A percentile compares a stretch with the other conserved stretches of the same genome.
phyloP scores from a whole-genome alignment of 2,113 vertebrate genomes.

The Phrynosoma blainvillii region DNA sequence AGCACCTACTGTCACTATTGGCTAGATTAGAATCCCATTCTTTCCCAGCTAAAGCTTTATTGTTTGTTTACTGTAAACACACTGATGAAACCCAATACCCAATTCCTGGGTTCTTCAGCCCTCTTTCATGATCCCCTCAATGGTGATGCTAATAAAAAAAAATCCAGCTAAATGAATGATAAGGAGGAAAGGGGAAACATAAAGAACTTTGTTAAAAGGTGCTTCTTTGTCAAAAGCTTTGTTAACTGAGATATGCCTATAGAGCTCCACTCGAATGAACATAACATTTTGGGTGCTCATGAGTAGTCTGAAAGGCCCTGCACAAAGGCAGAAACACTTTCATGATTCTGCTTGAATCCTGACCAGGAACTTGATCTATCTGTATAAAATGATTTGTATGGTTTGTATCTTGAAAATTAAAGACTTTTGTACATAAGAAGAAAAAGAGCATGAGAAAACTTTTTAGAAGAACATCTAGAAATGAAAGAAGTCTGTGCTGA shows the following conservation, averaged over 20 bases:
- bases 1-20: too few species aligned
- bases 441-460: neutral
- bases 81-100: too few species aligned
- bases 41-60: too few species aligned
- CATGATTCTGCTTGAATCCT: neutral
- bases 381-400: neutral
- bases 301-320: neutral
- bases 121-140: too few species aligned
- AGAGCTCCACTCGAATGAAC: neutral
- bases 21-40: too few species aligned
- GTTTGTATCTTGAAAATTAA: neutral
- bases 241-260: neutral
- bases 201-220: too few species aligned
- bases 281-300: neutral
- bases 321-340: neutral
- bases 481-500: neutral
- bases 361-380: neutral
- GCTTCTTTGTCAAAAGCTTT: too few species aligned
- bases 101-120: too few species aligned
- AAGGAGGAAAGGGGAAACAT: too few species aligned
- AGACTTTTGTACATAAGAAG: neutral
- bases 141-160: too few species aligned
- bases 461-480: neutral
- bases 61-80: too few species aligned
- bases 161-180: too few species aligned